Base-by-base conservation (phyloP, 1,140 invertebrate genomes). In the Drosophila sturtevanti region DNA sequence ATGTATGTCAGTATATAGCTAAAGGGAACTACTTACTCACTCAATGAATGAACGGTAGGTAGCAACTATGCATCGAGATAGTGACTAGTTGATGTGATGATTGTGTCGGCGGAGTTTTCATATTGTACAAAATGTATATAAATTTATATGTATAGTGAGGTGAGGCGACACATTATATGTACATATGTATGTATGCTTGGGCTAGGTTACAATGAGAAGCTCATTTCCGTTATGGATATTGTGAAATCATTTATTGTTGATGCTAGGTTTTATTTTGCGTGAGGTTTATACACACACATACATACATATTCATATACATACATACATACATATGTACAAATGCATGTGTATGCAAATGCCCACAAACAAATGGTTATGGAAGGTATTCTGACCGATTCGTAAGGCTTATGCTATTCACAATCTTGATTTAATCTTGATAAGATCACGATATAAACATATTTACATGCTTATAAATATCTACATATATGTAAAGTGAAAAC, bases 171-270 rank as follows among this genome's bases (percentile, higher is more conserved):
- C 24, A 67, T 48, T 21, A 48, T 48, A 60, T n/a, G n/a, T n/a
- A n/a, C n/a, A n/a, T n/a, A n/a, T n/a, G n/a, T n/a, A n/a, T n/a
- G n/a, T n/a, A n/a, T 63, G 22, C 69, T 65, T 70, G 69, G 74
- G 51, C 35, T 59, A 34, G 58, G 10, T 7, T 11, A 56, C 31
- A 75, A 78, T 78, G 74, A 72, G 62, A 67, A 51, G 68, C 65
- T 41, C 76, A 70, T 79, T 87, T 87, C 82, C 84, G 71, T 69
- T 72, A 72, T 63, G 56, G 21, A 71, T 66, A 52, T 81, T 81
- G 73, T 69, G 59, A 34, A 77, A 81, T 72, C 61, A 79, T 55
- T 69, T 62, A 77, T 70, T 69, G 74, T 70, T 10, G 31, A 60
- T 71, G 69, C 44, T 35, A 68, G 55, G 37, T 58, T 68, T 75